Base-by-base conservation (phyloP, 2,797 vertebrate genomes). In the Karalla daura region DNA sequence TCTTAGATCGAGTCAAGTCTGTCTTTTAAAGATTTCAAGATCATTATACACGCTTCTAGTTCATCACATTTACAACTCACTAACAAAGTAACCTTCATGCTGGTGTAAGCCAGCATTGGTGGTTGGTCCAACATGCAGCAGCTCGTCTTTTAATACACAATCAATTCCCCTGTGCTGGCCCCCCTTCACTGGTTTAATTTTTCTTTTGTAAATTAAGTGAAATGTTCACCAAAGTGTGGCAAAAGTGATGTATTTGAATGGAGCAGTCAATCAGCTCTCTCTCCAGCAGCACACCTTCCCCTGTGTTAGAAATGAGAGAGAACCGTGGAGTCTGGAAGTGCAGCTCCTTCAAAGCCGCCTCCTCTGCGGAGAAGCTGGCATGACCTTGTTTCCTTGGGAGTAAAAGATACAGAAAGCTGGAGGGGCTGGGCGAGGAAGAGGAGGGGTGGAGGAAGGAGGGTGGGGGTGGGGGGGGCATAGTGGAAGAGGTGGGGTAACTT, bases 381-480 rank as follows among this genome's bases (percentile, higher is more conserved):
- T 96, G 95, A 97, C 96, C 96, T 95, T 95, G 93, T 94, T 94
- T 94, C 93, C 91, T 95, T 93, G 90, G 81, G 94, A 95, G 85
- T 86, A 94, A 93, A 90, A 91, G 85, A 89, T 78, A 81, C 88
- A 93, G 93, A 94, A 92, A 85, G 85, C 83, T 86, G 71, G 81
- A 82, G 83, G 85, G 83, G 80, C 65, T 82, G 85, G 76, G 84
- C 36, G 72, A 79, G 83, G 84, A 82, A 84, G 81, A 83, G 84
- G 87, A 83, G 81, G 79, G 72, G 86, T 61, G 76, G 55, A 77
- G 83, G 71, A 75, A 73, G 72, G 63, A 70, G 74, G 78, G 40
- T 61, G 66, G 32, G 32, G 27, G 66, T 64, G 40, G 36, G 45
- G 65, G 83, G 78, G 49, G 67, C 71, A 86, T 61, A 75, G 80